These are phyloP conservation scores for Neoarius graeffei DNA, from an alignment of 2,113 vertebrate species.

Conservation along the genomic window DNA sequence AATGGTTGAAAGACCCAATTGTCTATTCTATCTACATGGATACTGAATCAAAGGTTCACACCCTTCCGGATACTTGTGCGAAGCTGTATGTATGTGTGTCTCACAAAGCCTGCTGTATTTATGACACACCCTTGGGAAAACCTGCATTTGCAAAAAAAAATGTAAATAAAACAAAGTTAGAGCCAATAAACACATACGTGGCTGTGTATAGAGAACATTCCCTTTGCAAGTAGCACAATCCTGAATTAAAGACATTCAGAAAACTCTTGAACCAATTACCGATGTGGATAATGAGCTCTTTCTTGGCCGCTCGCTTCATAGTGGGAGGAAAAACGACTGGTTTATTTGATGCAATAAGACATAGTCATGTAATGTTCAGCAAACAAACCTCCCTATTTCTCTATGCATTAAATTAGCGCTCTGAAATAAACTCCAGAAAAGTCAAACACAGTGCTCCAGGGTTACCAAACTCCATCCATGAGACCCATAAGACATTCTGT, in stretches of 20 bases:
- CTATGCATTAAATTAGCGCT: neutral
- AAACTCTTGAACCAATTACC: neutral
- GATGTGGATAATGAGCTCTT: neutral
- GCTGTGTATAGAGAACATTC: neutral
- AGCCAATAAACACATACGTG: neutral
- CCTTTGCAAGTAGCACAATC: neutral
- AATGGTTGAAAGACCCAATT: neutral
- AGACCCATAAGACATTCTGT: constrained; percentile 1
- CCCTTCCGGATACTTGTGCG: neutral
- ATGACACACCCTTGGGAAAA: neutral
- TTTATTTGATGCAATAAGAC: constrained; percentile 1
- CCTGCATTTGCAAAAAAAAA: neutral
- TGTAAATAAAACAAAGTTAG: neutral
- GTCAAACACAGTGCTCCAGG: neutral
- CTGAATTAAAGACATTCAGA: constrained; percentile 19
- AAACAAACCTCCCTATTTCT: neutral
- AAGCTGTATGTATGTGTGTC: neutral
- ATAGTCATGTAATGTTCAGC: constrained; percentile 5
- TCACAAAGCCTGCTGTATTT: neutral
- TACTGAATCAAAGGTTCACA: neutral
- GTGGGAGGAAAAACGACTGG: constrained; percentile 16
- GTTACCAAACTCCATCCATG: constrained; percentile 4
- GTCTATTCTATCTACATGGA: neutral
- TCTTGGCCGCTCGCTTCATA: neutral
- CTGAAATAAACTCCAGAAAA: neutral